These are phyloP conservation scores for Nomada ferruginata DNA, from an alignment of 2,888 invertebrate species.

Conservation along the genomic window DNA sequence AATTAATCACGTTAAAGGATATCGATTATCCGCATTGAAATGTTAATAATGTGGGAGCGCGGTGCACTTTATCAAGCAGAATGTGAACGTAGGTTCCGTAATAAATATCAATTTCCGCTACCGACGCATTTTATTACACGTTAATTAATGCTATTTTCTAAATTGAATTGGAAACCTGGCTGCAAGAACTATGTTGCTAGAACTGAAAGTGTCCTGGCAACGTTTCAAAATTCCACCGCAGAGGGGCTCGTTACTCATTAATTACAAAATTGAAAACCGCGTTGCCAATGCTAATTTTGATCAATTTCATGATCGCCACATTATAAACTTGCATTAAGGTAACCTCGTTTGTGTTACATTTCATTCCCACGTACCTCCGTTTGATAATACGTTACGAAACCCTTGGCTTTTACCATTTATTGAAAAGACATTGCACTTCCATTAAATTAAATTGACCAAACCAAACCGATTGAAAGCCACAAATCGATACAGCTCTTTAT, in stretches of 20 bases:
- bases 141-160: constrained; percentile 47
- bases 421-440: neutral
- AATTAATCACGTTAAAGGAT: constrained; percentile 1
- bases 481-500: neutral
- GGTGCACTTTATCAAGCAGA: constrained; percentile 13
- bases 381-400: neutral
- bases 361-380: neutral
- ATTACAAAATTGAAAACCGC: constrained; percentile 46
- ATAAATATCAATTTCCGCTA: constrained; percentile 16
- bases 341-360: constrained; percentile 22
- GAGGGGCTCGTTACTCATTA: constrained; percentile 40
- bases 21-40: constrained; percentile 8
- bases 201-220: constrained; percentile 36
- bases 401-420: neutral
- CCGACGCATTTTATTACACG: constrained; percentile 24
- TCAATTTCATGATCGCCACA: constrained; percentile 33
- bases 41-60: constrained; percentile 16
- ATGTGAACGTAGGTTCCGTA: constrained; percentile 3
- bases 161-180: constrained; percentile 44
- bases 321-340: constrained; percentile 3
- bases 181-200: constrained; percentile 26
- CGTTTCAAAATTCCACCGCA: constrained; percentile 43
- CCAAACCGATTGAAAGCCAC: neutral
- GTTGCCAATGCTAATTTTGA: constrained; percentile 36
- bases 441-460: neutral